phyloP scores from a whole-genome alignment of 2,888 invertebrate species.

The Girardia tigrina region DNA sequence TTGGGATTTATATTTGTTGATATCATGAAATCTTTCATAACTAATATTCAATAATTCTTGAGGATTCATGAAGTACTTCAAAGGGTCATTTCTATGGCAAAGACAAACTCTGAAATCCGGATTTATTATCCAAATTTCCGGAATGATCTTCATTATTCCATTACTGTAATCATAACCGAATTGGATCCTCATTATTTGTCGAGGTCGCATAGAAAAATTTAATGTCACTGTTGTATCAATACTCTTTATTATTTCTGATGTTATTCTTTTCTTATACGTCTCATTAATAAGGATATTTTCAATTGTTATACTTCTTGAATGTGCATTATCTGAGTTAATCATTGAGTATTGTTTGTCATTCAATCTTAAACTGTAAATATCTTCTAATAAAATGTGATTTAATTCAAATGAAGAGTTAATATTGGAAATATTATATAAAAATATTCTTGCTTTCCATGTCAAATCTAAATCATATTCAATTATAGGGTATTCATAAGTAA shows the following conservation, averaged over 20 bases:
- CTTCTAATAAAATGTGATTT: neutral
- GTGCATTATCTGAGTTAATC: neutral
- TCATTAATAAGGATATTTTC: neutral
- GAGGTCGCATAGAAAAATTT: neutral
- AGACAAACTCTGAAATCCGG: slow-evolving; percentile 1
- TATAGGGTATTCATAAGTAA: too few relatives aligned
- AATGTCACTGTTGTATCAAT: neutral
- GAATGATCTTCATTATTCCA: neutral
- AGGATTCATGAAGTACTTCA: neutral
- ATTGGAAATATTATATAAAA: neutral
- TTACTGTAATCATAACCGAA: neutral
- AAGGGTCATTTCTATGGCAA: neutral
- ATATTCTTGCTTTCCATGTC: neutral
- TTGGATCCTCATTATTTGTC: neutral
- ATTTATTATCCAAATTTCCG: neutral
- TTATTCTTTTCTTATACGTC: neutral
- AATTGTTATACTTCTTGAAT: neutral
- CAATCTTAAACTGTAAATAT: neutral
- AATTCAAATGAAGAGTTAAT: neutral
- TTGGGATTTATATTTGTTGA: neutral
- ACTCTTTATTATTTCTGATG: neutral
- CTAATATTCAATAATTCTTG: neutral
- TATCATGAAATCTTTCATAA: neutral
- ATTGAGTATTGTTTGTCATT: neutral
- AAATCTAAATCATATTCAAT: too few relatives aligned